Conservation (phyloP, 2,888 invertebrate genomes). For the Ornithoptera alexandrae region DNA sequence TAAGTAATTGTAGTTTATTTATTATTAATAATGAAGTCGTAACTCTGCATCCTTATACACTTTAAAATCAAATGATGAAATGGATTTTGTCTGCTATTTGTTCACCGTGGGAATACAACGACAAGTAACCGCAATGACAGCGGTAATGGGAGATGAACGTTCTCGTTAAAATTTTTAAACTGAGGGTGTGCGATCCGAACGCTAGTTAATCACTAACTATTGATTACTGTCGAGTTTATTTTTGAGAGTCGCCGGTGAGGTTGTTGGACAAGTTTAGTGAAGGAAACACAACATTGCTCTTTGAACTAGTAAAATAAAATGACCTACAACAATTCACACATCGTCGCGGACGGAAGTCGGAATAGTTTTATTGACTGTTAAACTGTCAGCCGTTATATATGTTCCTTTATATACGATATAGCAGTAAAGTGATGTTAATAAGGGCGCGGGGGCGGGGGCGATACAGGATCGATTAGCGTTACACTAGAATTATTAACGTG, state of each 20-base stretch:
- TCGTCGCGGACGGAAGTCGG: slow-evolving; percentile 56
- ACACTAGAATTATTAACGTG: slow-evolving; percentile 2
- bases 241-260: slow-evolving; percentile 31
- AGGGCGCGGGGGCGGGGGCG: slow-evolving; percentile 4
- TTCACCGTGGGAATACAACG: not conserved
- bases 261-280: slow-evolving; percentile 42
- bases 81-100: not conserved
- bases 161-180: no score
- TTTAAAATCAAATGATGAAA: no score
- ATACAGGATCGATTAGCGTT: slow-evolving; percentile 14
- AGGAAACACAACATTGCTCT: slow-evolving; percentile 64
- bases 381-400: slow-evolving; percentile 38
- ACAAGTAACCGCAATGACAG: no score
- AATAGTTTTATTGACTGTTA: slow-evolving; percentile 55
- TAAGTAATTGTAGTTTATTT: no score
- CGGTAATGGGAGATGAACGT: no score
- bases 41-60: no score
- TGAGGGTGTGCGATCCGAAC: not conserved
- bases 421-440: slow-evolving; percentile 24
- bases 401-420: slow-evolving; percentile 31
- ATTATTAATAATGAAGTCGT: no score
- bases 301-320: slow-evolving; percentile 59
- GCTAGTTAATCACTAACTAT: slow-evolving; percentile 5
- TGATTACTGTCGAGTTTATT: slow-evolving; percentile 32
- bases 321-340: slow-evolving; percentile 63